Base-by-base conservation (phyloP, 2,113 vertebrate species). In the Mus spicilegus region DNA sequence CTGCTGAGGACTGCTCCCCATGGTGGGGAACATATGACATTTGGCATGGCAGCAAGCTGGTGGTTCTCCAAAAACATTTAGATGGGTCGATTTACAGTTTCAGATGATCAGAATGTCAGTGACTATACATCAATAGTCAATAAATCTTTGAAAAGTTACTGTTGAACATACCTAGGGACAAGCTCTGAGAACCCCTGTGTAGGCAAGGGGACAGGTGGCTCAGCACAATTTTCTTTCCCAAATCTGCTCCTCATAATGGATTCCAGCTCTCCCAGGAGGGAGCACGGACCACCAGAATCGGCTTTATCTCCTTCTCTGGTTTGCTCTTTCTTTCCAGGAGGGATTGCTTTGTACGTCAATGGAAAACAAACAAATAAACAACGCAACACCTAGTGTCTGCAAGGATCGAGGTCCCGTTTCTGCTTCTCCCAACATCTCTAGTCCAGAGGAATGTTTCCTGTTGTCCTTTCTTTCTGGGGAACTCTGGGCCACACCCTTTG, bases 391-490 rank as follows among this genome's bases (percentile, higher is more conserved):
- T 33, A 33, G 30, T 77, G 3, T 69, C 39, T 65, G 36, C 63
- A 67, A 17, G 67, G 93, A 73, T 69, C 14, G 63, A 61, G 76
- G 46, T 77, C 61, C 88, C 42, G 28, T 93, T 95, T 42, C 58
- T 90, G 67, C 65, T 93, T 93, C 36, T 89, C 13, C 46, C 69
- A 75, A 67, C 81, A n/a, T 80, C 1, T 75, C 28, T 84, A 22
- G 39, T 82, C 19, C 24, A 90, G 70, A 5, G 58, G 39, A 39
- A 90, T 39, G 61, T 92, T 94, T 96, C n/a, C 56, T 91, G 51
- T 54, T 90, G 63, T 36, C 54, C 10, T 56, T 91, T 88, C 61
- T 51, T 77, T 67, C 93, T 80, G 30, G 39, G 39, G 42, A 91
- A 67, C 8, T 78, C 33, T 80, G 54, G 13, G 61, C 4, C 30